A percentile compares a stretch with the other conserved stretches of the same genome.
Evolutionary conservation across 2,113 vertebrate species (phyloP).

Genomic region (Nibea coibor): DNA sequence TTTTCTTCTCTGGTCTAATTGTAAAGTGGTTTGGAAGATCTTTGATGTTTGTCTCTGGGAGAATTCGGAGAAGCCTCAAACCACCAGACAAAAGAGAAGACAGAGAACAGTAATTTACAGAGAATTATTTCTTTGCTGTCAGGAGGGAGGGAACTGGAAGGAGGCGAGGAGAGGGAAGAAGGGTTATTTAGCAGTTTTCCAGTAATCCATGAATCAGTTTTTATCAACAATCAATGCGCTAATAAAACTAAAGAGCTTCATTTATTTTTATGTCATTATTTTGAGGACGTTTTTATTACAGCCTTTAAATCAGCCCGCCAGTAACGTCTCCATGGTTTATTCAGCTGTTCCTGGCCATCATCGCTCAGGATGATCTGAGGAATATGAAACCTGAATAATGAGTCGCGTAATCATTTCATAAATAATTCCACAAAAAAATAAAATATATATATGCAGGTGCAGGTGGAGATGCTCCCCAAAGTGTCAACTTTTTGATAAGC

Average conservation of each 20-base stretch:
- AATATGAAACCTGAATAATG: neutral
- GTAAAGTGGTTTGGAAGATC: conserved; percentile 72
- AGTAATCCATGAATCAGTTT: conserved; percentile 10
- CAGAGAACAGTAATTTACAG: conserved; percentile 60
- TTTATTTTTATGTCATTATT: neutral
- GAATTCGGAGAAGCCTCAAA: conserved; percentile 64
- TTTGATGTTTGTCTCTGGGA: conserved; percentile 79
- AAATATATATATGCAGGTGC: neutral
- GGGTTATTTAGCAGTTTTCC: conserved; percentile 7
- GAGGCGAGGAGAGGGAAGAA: neutral
- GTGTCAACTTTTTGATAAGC: neutral
- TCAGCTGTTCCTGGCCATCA: conserved; percentile 1
- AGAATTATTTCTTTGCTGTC: conserved; percentile 44
- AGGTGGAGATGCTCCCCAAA: neutral
- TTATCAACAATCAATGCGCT: neutral
- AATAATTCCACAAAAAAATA: neutral
- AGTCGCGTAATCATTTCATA: neutral
- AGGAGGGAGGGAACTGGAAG: conserved; percentile 15
- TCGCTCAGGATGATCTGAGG: neutral
- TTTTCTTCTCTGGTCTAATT: conserved; percentile 67
- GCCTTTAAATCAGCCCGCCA: conserved; percentile 2
- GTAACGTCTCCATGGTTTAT: neutral
- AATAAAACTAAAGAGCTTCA: neutral
- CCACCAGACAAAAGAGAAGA: conserved; percentile 58
- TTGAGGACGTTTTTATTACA: neutral